Conservation (phyloP, 2,113 vertebrate genomes). For the Archocentrus centrarchus region DNA sequence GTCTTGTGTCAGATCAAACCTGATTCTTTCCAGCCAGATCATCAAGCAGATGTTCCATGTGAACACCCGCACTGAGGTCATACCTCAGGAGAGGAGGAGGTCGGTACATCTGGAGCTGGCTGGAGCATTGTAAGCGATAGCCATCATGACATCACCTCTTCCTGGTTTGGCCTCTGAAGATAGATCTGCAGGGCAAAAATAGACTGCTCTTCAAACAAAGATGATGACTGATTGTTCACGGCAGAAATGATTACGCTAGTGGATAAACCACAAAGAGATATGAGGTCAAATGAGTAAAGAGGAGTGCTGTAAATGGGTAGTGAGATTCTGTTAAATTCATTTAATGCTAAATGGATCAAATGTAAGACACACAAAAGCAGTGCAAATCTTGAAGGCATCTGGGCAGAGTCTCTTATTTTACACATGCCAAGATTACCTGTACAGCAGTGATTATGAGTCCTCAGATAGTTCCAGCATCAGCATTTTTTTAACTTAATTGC, state of each 20-base stretch:
- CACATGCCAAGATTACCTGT: neutral
- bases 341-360: constrained; percentile 13
- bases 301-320: constrained; percentile 24
- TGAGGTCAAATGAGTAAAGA: constrained; percentile 27
- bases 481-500: too few relatives aligned
- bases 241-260: constrained; percentile 55
- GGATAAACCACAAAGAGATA: constrained; percentile 22
- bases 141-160: constrained; percentile 93
- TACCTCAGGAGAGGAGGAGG: constrained; percentile 81
- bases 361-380: neutral
- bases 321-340: constrained; percentile 1
- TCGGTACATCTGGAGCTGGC: constrained; percentile 88
- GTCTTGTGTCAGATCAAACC: constrained; percentile 54
- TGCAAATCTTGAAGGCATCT: neutral
- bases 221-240: constrained; percentile 70
- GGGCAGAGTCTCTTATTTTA: neutral
- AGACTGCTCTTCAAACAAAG: constrained; percentile 73
- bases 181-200: constrained; percentile 82
- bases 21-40: constrained; percentile 74
- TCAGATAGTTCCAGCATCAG: neutral
- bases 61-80: constrained; percentile 91
- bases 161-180: constrained; percentile 87
- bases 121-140: constrained; percentile 91
- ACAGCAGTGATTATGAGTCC: too few relatives aligned
- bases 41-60: constrained; percentile 88